Percentiles rank a stretch among this genome's conserved stretches.
These are phyloP conservation scores for Lytechinus pictus DNA, from an alignment of 35 echinoderm and acorn worm genomes.

Conservation along the genomic window DNA sequence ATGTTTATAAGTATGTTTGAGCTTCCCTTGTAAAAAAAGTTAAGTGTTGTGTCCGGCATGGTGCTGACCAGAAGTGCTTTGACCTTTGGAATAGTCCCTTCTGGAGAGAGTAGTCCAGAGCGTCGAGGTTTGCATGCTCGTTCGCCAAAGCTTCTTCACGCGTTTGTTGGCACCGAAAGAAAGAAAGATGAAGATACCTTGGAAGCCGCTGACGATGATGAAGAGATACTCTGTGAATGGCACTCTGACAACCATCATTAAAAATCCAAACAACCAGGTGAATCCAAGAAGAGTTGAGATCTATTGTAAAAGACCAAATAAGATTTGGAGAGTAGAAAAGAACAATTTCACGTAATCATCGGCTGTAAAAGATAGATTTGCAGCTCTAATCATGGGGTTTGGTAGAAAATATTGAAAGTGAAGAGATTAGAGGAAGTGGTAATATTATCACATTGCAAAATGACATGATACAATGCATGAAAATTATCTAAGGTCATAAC, in stretches of 20 bases:
- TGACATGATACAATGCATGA: no score
- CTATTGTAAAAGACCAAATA: not conserved
- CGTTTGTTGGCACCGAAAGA: constrained; percentile 30
- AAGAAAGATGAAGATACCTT: not conserved
- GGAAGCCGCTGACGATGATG: not conserved
- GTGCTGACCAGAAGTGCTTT: not conserved
- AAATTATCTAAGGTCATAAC: no score
- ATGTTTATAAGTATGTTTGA: no score
- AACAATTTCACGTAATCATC: no score
- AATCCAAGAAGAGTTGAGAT: constrained; percentile 19
- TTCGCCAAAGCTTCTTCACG: not conserved
- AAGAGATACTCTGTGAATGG: not conserved
- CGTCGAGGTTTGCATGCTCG: not conserved
- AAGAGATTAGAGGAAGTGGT: no score
- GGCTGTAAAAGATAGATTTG: no score
- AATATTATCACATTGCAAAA: no score
- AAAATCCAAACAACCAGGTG: not conserved
- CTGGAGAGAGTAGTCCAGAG: not conserved
- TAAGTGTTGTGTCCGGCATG: not conserved
- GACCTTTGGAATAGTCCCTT: not conserved
- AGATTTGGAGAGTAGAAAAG: not conserved
- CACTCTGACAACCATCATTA: not conserved
- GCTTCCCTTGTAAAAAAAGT: no score
- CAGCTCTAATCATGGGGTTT: no score
- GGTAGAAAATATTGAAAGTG: no score